phyloP scores from a whole-genome alignment of 1,140 invertebrate species.

The Reticulitermes speratus region DNA sequence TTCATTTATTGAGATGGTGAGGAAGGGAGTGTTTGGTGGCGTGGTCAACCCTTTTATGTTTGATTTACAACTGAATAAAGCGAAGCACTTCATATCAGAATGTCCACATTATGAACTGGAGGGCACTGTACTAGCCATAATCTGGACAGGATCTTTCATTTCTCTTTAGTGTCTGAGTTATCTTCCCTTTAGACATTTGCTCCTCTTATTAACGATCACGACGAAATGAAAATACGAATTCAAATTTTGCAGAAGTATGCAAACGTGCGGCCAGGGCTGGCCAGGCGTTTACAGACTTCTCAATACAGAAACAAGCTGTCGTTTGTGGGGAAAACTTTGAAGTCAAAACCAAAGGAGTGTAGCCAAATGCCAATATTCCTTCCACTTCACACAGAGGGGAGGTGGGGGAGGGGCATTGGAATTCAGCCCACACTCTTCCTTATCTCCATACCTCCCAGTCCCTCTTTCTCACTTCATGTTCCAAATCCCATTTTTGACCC shows the following conservation, averaged over 20 bases:
- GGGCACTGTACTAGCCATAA: not conserved
- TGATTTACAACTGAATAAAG: constrained; percentile 6
- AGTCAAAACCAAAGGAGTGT: not conserved
- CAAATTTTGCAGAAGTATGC: constrained; percentile 2
- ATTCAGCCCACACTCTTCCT: not conserved
- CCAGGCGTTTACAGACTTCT: constrained; percentile 14
- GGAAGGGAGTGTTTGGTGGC: not conserved
- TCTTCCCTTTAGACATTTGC: not conserved
- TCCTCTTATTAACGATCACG: not conserved
- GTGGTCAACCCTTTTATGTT: not conserved
- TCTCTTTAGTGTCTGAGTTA: not conserved
- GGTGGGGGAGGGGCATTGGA: not conserved
- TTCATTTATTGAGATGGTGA: not conserved
- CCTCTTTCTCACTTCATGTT: constrained; percentile 97
- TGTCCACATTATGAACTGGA: not conserved
- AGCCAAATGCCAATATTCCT: not conserved
- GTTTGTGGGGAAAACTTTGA: not conserved
- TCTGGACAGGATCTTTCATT: not conserved
- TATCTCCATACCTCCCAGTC: constrained; percentile 85
- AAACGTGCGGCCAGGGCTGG: constrained; percentile 1
- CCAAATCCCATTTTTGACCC: constrained; percentile 99
- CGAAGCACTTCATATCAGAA: constrained; percentile 26
- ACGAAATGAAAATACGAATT: not conserved
- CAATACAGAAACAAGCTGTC: not conserved
- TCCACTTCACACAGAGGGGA: not conserved